Evolutionary conservation across 2,113 vertebrate species (phyloP), one percentile per base, ranked within the genome.

Genomic region (Etheostoma spectabile): DNA sequence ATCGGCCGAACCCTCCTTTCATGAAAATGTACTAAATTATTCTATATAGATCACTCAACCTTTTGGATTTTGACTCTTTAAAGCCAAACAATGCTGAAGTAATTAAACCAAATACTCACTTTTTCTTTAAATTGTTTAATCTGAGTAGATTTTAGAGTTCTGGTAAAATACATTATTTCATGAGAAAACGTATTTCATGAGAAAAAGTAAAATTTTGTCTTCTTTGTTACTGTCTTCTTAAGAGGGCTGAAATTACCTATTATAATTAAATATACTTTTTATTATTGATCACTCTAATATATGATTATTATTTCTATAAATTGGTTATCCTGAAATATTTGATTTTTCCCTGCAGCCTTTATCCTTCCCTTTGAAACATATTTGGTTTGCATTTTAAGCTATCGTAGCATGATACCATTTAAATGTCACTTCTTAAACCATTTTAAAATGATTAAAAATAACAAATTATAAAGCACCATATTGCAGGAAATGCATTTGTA

Each of bases 371-470:
- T 30, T 45, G 45, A 22, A 42, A 24, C n/a, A n/a, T 4, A 10
- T 65, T 24, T 27, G 7, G 18, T 10, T 35, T 33, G 16, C 11
- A 6, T 13, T 38, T 61, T n/a, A 42, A 62, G 4, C 19, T 35
- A 62, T 57, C 33, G 22, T 42, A 51, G 45, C n/a, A 35, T 30
- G 30, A 27, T 19, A 59, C 38, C 18, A 48, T 1, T 21, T 18
- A 51, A 18, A 68, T 64, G 77, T 65, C 19, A 80, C 53, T 55
- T 22, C 8, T 30, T 30, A 67, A 48, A 55, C 45, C 22, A 27
- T 24, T 57, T 63, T 65, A 10, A 75, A 79, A 75, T 84, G 55
- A 24, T 51, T 55, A 4, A 56, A 18, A 33, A 48, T 27, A 57
- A 19, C 33, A 0, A 57, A 65, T 30, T 27, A 13, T 18, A 62